These are phyloP conservation scores for Prosapia bicincta DNA, from an alignment of 2,888 invertebrate genomes.

Conservation along the genomic window DNA sequence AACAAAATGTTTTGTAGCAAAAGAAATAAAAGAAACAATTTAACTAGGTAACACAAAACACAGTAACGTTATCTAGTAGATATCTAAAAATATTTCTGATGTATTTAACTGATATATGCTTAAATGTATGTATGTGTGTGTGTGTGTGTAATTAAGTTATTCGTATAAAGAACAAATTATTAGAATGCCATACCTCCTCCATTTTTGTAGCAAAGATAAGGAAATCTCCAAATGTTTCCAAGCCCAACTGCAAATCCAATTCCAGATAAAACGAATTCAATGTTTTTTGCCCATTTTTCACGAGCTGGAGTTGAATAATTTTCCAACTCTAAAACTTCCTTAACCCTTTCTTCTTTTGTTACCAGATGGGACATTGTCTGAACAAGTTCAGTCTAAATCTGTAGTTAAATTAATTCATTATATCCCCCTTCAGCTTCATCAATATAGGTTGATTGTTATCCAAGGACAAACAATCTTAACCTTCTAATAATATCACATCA, in stretches of 20 bases:
- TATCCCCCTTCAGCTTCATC: background rate
- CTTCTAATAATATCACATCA: background rate
- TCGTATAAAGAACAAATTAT: too few species aligned
- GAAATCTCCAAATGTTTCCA: conserved; percentile 65
- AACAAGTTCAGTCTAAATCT: background rate
- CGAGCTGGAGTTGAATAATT: conserved; percentile 6
- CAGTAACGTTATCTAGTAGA: too few species aligned
- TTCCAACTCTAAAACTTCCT: background rate
- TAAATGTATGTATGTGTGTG: too few species aligned
- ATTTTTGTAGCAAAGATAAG: conserved; percentile 55
- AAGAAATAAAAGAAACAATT: too few species aligned
- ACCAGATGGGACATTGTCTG: background rate
- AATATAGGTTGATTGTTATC: background rate
- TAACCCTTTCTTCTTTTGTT: background rate
- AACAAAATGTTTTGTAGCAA: too few species aligned
- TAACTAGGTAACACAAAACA: too few species aligned
- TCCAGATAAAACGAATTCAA: conserved; percentile 57
- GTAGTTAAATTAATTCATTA: background rate
- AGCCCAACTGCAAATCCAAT: conserved; percentile 59
- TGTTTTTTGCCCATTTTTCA: conserved; percentile 38
- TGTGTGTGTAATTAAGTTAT: too few species aligned
- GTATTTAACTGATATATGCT: too few species aligned
- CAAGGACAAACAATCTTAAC: background rate
- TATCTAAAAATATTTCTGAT: too few species aligned
- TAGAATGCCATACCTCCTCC: conserved; percentile 49